Evolutionary conservation across 2,888 invertebrate species (phyloP), one percentile per base, ranked within the genome.

Genomic region (Exephanes ischioxanthus): DNA sequence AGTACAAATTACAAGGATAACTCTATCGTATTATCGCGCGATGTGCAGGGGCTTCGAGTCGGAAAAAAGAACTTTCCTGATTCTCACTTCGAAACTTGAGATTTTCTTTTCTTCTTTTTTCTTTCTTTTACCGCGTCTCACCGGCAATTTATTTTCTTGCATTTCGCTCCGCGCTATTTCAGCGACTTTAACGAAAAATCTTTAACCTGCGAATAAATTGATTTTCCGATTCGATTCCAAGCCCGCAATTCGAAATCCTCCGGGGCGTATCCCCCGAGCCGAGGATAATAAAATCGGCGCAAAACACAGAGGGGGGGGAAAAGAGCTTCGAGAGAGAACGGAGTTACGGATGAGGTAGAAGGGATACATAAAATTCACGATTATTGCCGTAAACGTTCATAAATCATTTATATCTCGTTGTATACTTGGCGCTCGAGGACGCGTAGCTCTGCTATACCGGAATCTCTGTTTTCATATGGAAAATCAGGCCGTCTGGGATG

Each of bases 1-100:
- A 84, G 82, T 88, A 87, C 84, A 86, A 87, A 88, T 88, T 85
- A 86, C 87, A 68, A 51, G 67, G 63, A 83, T 84, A 86, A 88
- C 86, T 86, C 77, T 48, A 83, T 86, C 75, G 75, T 81, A 72
- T 79, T 83, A 83, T 85, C 75, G 71, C 79, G 7, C 7, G n/a
- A 30, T 33, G n/a, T 16, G 58, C 45, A 41, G 33, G 37, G 30
- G 67, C 33, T 51, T 58, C 26, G 58, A 58, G 75, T 5, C 22
- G 55, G 53, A 45, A 61, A 76, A 80, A 73, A 80, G 22, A 41
- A 80, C 45, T 48, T 70, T 81, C 70, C 45, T 48, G 33, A 63
- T 33, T 63, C 41, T 66, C 19, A n/a, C 6, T 66, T 66, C 16
- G 7, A 66, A 33, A 66, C 33, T 41, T n/a, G 37, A 37, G 37